phyloP scores from a whole-genome alignment of 53 echinoderm and acorn worm genomes.

The Crossaster papposus region DNA sequence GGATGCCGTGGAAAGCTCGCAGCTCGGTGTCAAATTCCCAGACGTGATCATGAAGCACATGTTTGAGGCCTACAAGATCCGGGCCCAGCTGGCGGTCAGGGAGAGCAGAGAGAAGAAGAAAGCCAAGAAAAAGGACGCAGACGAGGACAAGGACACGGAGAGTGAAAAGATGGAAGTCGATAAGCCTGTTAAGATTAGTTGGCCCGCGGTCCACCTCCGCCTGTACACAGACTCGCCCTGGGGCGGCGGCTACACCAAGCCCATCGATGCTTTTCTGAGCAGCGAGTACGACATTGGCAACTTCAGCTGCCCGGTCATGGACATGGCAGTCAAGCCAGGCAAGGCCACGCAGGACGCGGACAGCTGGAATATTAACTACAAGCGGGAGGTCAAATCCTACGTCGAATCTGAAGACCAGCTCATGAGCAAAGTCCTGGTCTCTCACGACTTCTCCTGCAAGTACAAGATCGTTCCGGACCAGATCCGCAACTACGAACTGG shows the following conservation, averaged over 20 bases:
- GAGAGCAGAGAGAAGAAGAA: conserved; percentile 5
- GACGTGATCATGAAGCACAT: conserved; percentile 48
- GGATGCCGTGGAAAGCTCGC: background rate
- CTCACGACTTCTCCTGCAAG: conserved; percentile 38
- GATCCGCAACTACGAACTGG: conserved; percentile 9
- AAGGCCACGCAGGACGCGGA: background rate
- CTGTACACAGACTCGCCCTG: conserved; percentile 27
- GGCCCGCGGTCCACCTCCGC: background rate
- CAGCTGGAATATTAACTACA: conserved; percentile 23
- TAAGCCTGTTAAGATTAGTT: background rate
- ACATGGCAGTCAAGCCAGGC: conserved; percentile 7
- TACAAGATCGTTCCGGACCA: conserved; percentile 10
- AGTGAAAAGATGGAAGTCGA: background rate
- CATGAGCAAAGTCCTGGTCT: conserved; percentile 29
- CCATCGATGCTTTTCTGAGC: conserved; percentile 25
- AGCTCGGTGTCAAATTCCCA: conserved; percentile 12
- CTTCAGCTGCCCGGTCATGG: conserved; percentile 44
- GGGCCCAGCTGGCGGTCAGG: conserved; percentile 23
- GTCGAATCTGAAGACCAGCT: conserved; percentile 43
- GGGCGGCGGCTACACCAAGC: conserved; percentile 36
- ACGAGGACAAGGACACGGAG: background rate
- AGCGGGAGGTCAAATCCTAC: conserved; percentile 31
- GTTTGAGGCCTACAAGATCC: conserved; percentile 41
- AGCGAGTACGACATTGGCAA: conserved; percentile 24
- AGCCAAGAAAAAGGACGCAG: background rate